A percentile compares a stretch with the other conserved stretches of the same genome.
Conservation (phyloP, 2,888 invertebrate genomes). For the Oscheius myriophilus region DNA sequence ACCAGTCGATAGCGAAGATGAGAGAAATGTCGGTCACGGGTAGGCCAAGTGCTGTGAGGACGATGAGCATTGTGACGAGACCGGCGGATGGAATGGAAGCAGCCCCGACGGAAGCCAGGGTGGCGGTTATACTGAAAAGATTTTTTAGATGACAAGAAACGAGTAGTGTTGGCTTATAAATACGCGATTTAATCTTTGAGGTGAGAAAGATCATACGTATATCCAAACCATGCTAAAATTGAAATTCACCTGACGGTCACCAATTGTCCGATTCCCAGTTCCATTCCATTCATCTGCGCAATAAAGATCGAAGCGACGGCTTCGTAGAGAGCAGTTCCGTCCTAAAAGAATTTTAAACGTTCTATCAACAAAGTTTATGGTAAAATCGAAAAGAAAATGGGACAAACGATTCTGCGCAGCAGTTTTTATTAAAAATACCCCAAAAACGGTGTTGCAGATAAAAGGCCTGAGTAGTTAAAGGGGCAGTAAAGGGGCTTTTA, state of each 20-base stretch:
- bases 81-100: conserved; percentile 81
- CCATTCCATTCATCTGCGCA: conserved; percentile 86
- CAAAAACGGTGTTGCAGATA: too few species aligned
- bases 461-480: too few species aligned
- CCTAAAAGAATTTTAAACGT: conserved; percentile 71
- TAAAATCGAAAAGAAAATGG: not conserved
- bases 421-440: too few species aligned
- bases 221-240: too few species aligned
- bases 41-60: conserved; percentile 73
- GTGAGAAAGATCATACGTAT: too few species aligned
- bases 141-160: too few species aligned
- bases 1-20: conserved; percentile 74
- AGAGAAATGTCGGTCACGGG: conserved; percentile 73
- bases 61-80: conserved; percentile 72
- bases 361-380: too few species aligned
- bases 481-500: too few species aligned
- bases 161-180: too few species aligned
- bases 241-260: conserved; percentile 82
- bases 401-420: too few species aligned
- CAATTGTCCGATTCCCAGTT: conserved; percentile 83
- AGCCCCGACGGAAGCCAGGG: conserved; percentile 94
- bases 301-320: conserved; percentile 87
- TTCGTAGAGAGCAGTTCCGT: conserved; percentile 78
- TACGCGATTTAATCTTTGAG: too few species aligned
- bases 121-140: conserved; percentile 85